Evolutionary conservation across 2,888 invertebrate species (phyloP).

Genomic region (Orchesella flavescens): DNA sequence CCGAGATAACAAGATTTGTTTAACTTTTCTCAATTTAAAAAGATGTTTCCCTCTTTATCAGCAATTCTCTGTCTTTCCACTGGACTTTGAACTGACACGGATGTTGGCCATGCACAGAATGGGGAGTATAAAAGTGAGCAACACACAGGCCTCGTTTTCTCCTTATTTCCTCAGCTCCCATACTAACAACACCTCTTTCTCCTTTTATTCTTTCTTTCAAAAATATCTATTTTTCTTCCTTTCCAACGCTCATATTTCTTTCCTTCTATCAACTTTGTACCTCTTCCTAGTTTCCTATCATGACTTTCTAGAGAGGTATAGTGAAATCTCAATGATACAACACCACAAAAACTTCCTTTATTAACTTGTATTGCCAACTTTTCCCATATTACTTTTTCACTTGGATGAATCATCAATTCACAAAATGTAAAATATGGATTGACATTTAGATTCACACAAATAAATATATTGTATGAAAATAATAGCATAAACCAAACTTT

Average conservation of each 20-base stretch:
- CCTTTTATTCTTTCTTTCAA: not conserved
- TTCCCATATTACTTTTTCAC: not conserved
- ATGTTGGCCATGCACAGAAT: not conserved
- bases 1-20: no score
- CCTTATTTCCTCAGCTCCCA: conserved; percentile 61
- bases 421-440: no score
- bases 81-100: not conserved
- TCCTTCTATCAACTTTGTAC: not conserved
- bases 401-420: not conserved
- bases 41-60: no score
- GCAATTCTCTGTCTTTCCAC: no score
- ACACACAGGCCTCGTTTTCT: conserved; percentile 69
- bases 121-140: conserved; percentile 61
- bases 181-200: conserved; percentile 54
- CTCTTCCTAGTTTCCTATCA: not conserved
- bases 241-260: not conserved
- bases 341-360: not conserved
- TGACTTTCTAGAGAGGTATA: not conserved
- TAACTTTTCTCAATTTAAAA: no score
- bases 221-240: not conserved
- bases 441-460: no score
- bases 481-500: no score
- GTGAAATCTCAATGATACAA: not conserved
- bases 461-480: no score
- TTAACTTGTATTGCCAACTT: not conserved